A percentile compares a stretch with the other conserved stretches of the same genome.
Conservation (phyloP, 2,113 vertebrate genomes). For the Cyanoderma ruficeps region DNA sequence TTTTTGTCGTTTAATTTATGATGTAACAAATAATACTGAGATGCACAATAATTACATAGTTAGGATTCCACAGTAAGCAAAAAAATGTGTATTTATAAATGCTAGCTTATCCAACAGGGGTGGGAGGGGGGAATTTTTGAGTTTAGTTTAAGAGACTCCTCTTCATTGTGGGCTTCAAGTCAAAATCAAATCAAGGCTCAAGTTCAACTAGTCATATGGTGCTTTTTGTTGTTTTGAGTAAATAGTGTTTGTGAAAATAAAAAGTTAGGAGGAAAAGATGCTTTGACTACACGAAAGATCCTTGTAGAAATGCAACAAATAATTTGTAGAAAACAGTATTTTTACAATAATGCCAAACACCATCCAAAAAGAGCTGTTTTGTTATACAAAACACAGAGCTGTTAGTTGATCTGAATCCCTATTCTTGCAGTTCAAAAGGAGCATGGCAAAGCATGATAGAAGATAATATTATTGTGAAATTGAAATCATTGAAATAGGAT, state of each 20-base stretch:
- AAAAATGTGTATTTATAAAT: not conserved
- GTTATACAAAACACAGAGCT: not conserved
- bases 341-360: accelerated
- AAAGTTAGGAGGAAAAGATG: not conserved
- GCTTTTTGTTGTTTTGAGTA: not conserved
- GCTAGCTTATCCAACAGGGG: not conserved
- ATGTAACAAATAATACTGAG: not conserved
- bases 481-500: not conserved
- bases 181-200: not conserved
- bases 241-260: not conserved
- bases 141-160: not conserved
- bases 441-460: not conserved
- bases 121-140: not conserved
- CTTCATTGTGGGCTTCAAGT: not conserved
- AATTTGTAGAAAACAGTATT: not conserved
- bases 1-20: not conserved
- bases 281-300: not conserved
- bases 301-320: not conserved
- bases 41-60: not conserved
- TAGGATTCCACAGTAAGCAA: not conserved
- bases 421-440: not conserved
- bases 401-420: not conserved
- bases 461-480: not conserved
- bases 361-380: not conserved
- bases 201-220: not conserved